Evolutionary conservation across 2,113 vertebrate species (phyloP).

Genomic region (Pan paniscus): DNA sequence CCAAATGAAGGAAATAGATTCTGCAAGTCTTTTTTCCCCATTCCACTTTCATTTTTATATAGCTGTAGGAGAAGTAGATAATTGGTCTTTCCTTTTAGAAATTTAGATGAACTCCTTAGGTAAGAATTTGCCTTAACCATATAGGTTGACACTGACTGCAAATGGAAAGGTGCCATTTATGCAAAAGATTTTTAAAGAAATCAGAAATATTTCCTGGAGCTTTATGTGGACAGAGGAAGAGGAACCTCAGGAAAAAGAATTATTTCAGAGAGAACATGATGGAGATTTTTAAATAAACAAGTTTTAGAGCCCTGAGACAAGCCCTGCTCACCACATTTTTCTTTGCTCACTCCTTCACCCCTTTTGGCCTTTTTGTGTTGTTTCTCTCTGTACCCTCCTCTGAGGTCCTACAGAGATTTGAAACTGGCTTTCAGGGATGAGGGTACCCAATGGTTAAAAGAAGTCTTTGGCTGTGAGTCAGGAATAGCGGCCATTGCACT

Average conservation of each 20-base stretch:
- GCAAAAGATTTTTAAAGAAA: conserved; percentile 9
- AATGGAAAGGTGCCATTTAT: conserved; percentile 10
- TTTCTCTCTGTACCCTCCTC: not conserved
- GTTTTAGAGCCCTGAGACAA: not conserved
- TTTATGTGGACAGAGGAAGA: not conserved
- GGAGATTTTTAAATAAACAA: not conserved
- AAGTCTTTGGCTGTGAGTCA: not conserved
- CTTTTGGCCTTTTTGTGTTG: not conserved
- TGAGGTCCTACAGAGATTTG: not conserved
- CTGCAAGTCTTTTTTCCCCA: not conserved
- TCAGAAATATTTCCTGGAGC: not conserved
- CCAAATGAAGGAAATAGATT: conserved; percentile 59
- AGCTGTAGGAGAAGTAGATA: conserved; percentile 34
- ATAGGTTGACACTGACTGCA: not conserved
- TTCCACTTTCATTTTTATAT: conserved; percentile 37
- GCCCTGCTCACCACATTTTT: not conserved
- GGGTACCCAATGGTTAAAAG: not conserved
- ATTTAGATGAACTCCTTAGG: conserved; percentile 39
- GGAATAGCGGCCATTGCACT: not conserved
- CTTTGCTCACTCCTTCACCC: not conserved
- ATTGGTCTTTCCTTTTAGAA: conserved; percentile 46
- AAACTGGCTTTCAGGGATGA: not conserved
- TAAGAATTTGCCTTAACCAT: not conserved
- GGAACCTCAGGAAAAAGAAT: not conserved
- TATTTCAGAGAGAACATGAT: not conserved